These are phyloP conservation scores for Ictalurus furcatus DNA, from an alignment of 2,113 vertebrate species.

Conservation along the genomic window DNA sequence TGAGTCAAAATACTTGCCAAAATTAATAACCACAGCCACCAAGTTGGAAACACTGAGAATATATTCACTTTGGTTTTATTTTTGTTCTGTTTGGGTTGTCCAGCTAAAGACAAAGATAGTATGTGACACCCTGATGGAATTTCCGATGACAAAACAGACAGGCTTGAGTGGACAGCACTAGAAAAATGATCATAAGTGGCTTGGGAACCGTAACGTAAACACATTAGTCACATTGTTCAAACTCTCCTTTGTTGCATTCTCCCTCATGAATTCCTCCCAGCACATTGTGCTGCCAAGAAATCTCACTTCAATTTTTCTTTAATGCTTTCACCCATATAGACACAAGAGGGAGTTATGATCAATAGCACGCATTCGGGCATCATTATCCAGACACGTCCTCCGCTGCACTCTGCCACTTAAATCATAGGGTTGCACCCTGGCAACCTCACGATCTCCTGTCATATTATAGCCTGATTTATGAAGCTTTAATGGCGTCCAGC, in stretches of 20 bases:
- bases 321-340: conserved; percentile 63
- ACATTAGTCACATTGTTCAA: conserved; percentile 66
- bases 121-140: conserved; percentile 32
- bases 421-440: conserved; percentile 66
- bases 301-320: conserved; percentile 64
- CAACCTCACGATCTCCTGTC: conserved; percentile 61
- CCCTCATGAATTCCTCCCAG: conserved; percentile 43
- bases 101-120: conserved; percentile 19
- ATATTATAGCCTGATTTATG: conserved; percentile 69
- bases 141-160: conserved; percentile 37
- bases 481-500: conserved; percentile 65
- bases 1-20: background rate
- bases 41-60: background rate
- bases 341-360: conserved; percentile 67
- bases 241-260: conserved; percentile 35
- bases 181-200: conserved; percentile 57
- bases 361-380: conserved; percentile 69
- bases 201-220: conserved; percentile 60
- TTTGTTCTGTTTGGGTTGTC: conserved; percentile 23
- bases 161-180: conserved; percentile 47
- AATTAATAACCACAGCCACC: background rate
- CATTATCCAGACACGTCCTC: conserved; percentile 74
- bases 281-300: conserved; percentile 55
- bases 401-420: conserved; percentile 66
- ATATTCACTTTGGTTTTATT: conserved; percentile 17